These are phyloP conservation scores for Lineus longissimus DNA, from an alignment of 1,140 invertebrate species.

Conservation along the genomic window DNA sequence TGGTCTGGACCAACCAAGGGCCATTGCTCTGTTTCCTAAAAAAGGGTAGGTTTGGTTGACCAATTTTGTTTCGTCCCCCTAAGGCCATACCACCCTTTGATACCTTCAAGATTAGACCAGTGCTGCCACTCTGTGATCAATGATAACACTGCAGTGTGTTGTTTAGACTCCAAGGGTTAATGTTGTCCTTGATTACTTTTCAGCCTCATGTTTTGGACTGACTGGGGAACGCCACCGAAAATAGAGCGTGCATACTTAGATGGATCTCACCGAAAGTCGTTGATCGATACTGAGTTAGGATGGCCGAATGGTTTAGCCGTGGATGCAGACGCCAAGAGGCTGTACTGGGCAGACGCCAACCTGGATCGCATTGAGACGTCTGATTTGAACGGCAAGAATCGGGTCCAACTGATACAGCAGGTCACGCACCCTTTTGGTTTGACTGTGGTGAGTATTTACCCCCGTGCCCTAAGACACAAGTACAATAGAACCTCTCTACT, in stretches of 20 bases:
- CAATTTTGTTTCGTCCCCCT: constrained; percentile 57
- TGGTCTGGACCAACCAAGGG: constrained; percentile 85
- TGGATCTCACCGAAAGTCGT: constrained; percentile 77
- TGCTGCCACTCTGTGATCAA: too few relatives aligned
- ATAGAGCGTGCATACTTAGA: constrained; percentile 96
- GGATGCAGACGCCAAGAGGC: constrained; percentile 92
- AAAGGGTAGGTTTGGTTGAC: constrained; percentile 79
- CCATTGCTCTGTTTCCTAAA: constrained; percentile 91
- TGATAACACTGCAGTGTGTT: not conserved
- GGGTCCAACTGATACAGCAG: constrained; percentile 63
- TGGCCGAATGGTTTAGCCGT: constrained; percentile 94
- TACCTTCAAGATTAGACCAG: too few relatives aligned
- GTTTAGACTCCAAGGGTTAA: not conserved
- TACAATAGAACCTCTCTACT: too few relatives aligned
- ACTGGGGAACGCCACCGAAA: constrained; percentile 95
- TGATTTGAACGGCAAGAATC: constrained; percentile 75
- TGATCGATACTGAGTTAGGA: constrained; percentile 93
- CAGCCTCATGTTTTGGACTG: constrained; percentile 85
- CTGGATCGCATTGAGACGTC: constrained; percentile 93
- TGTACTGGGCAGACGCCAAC: constrained; percentile 97
- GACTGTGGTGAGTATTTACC: constrained; percentile 63
- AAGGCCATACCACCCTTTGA: too few relatives aligned
- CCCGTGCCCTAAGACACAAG: too few relatives aligned
- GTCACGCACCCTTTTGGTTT: constrained; percentile 98
- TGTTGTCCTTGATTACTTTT: too few relatives aligned